phyloP scores from a whole-genome alignment of 2,797 vertebrate species.

The Pteropus rufus region DNA sequence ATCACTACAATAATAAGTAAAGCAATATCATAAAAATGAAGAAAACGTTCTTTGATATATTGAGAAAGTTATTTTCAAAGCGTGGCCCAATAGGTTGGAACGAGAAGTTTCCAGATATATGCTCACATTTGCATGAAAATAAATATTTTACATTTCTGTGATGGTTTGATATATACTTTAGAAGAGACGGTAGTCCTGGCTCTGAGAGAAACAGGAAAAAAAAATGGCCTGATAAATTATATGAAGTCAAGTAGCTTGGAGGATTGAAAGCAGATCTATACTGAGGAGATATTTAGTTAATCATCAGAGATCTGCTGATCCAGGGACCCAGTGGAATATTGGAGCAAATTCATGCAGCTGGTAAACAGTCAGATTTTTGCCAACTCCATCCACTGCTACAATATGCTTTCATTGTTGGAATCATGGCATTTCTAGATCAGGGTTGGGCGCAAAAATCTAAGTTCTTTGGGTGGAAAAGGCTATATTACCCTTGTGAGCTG shows the following conservation, averaged over 20 bases:
- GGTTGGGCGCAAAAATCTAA: background rate
- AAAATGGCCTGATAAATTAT: background rate
- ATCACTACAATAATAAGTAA: background rate
- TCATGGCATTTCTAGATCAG: background rate
- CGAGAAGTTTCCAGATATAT: conserved; percentile 44
- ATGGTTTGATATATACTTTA: background rate
- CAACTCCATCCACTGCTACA: background rate
- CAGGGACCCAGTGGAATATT: background rate
- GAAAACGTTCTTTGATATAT: conserved; percentile 25
- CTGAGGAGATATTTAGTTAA: background rate
- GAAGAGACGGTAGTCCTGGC: background rate
- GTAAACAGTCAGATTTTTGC: background rate
- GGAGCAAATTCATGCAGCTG: conserved; percentile 29
- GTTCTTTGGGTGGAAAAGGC: background rate
- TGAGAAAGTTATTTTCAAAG: conserved; percentile 48
- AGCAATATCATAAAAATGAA: conserved; percentile 1
- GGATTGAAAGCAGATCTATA: conserved; percentile 17
- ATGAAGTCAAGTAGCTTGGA: background rate
- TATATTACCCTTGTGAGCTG: background rate
- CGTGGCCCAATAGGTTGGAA: conserved; percentile 10
- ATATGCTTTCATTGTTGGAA: background rate
- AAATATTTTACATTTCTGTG: conserved; percentile 47
- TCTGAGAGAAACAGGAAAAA: background rate
- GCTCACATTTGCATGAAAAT: conserved; percentile 39
- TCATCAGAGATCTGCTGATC: background rate